Base-by-base conservation (phyloP, 2,797 vertebrate genomes). In the Staurois parvus region DNA sequence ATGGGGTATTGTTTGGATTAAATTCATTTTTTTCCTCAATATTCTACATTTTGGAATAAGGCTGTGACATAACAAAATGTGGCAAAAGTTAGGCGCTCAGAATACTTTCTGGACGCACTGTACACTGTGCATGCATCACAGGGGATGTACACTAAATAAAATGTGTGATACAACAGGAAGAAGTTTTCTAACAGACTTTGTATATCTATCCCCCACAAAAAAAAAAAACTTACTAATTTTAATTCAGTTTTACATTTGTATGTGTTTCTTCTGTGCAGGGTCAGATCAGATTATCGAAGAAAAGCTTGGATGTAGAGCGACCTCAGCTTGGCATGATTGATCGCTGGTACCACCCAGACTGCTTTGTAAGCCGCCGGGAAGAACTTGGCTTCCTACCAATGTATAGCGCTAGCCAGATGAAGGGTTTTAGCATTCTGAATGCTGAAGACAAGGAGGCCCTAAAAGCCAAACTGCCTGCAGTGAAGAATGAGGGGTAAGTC, bases 321-420 rank as follows among this genome's bases (percentile, higher is more conserved):
- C 98, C 98, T 0, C 98, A 99, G 88, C 92, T 99, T 91, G 98
- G 98, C 28, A 94, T 99, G 94, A 99, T 99, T 0, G 98, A 99
- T 91, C 97, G 97, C 90, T 99, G 98, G 98, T 99, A 99, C 93
- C 98, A 99, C 91, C 97, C 95, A 0, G 90, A 91, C 37, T 99
- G 98, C 92, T 99, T 99, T 0, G 95, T 97, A 89, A 93, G 93
- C 88, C 93, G 91, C 59, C 93, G 97, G 9, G 96, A 96, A 9
- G 96, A 97, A 56, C 95, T 99, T 89, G 94, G 90, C 62, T 99
- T 99, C 88, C 96, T 96, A 80, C 91, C 95, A 0, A 94, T 93
- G 0, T 99, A 96, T 4, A 96, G 79, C 11, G 97, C 95, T 0
- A 42, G 93, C 26, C 98, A 98, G 91, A 92, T 99, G 48, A 96